Evolutionary conservation across 2,113 vertebrate genomes (phyloP), one percentile per base, ranked within the genome.

Genomic region (Rhinolophus sinicus): DNA sequence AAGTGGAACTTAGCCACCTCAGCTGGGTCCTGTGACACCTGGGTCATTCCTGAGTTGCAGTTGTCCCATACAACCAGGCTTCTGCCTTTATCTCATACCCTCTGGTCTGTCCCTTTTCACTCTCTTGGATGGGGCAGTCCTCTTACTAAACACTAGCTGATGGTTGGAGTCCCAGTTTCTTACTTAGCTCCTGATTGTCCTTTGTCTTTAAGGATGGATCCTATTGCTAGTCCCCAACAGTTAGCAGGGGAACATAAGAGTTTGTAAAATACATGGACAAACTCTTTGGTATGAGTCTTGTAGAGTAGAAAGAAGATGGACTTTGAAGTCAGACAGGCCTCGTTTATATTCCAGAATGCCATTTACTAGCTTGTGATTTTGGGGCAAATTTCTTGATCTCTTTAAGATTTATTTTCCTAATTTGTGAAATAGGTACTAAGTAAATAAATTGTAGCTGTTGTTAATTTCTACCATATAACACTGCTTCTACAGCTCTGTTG

Each of bases 321-420:
- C 56, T 93, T 91, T 58, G 60, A 33, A 76, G 52, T 62, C 35
- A 28, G 21, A 54, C 19, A 22, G 7, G 70, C 15, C 33, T 88
- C 26, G 8, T 3, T 90, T 69, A 30, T 90, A 26, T 77, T 70
- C 26, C 6, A 67, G 67, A 77, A 7, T 72, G 33, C n/a, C 47
- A 73, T 88, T 90, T 94, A 62, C 28, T 47, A 94, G 80, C 18
- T 65, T 76, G 35, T 16, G 15, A 50, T 54, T 69, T 80, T 38
- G 70, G 21, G 30, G 47, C 47, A 96, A 50, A 47, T 73, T 88
- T 77, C 40, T 88, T 75, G 3, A n/a, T 88, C 26, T 72, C 16
- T 91, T 92, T 80, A 87, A 67, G 14, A 69, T 75, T 92, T 21
- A 24, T 6, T 84, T 88, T 87, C 75, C 30, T 92, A 90, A 65